These are phyloP conservation scores for Syndactyla subalaris DNA, from an alignment of 2,797 vertebrate genomes.

Conservation along the genomic window DNA sequence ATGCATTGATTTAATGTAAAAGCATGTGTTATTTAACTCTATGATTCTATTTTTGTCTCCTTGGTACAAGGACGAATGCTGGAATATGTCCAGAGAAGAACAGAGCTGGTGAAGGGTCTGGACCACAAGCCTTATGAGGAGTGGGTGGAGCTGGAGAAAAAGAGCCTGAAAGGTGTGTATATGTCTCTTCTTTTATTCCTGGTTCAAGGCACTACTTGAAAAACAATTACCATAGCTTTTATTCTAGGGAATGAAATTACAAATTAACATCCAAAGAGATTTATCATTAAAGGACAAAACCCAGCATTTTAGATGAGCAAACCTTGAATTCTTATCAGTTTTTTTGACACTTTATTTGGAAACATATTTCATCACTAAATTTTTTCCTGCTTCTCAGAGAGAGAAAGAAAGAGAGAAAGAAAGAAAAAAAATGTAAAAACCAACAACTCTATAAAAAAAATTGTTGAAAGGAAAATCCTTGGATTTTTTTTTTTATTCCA, in stretches of 20 bases:
- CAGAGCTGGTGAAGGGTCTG: rapidly evolving
- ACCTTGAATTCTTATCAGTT: neutral
- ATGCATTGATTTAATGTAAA: neutral
- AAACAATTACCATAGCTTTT: neutral
- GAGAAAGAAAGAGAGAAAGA: neutral
- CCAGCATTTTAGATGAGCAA: neutral
- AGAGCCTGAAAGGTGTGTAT: neutral
- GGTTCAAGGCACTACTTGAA: neutral
- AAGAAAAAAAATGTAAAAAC: no score
- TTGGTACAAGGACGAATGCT: neutral
- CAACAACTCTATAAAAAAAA: neutral
- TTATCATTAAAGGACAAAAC: neutral
- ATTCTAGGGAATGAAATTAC: neutral
- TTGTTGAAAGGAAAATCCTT: neutral
- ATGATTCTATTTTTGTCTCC: neutral
- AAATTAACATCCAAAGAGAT: neutral
- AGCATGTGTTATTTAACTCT: neutral
- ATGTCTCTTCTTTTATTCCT: neutral
- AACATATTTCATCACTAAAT: neutral
- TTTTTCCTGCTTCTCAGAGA: neutral
- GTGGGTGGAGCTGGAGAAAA: neutral
- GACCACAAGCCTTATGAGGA: neutral
- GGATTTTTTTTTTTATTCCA: neutral
- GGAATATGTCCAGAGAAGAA: neutral
- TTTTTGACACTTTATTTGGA: neutral